phyloP scores from a whole-genome alignment of 2,888 invertebrate genomes.

The Platypus cylindrus region DNA sequence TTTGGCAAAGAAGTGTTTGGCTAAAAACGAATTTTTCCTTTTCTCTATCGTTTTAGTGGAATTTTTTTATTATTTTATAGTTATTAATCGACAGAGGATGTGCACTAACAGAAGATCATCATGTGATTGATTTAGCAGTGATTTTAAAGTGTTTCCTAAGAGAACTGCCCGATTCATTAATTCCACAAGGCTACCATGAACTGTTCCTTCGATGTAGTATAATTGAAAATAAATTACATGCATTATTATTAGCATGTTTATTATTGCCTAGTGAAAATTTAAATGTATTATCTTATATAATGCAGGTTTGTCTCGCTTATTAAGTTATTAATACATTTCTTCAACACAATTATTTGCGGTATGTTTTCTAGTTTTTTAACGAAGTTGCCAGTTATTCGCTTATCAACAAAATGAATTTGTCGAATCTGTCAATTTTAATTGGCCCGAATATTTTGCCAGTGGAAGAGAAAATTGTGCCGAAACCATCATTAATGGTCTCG shows the following conservation, averaged over 20 bases:
- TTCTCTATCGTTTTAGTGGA: too few species aligned
- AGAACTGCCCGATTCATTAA: constrained; percentile 72
- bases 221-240: constrained; percentile 44
- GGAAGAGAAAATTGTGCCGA: constrained; percentile 40
- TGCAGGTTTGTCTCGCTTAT: constrained; percentile 47
- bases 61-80: constrained; percentile 34
- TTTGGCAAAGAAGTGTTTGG: too few species aligned
- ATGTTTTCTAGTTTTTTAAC: constrained; percentile 46
- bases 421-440: constrained; percentile 74
- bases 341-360: not conserved
- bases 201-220: constrained; percentile 56
- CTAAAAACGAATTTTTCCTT: too few species aligned
- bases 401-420: constrained; percentile 70
- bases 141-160: constrained; percentile 76
- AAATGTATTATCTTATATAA: constrained; percentile 66
- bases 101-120: constrained; percentile 54
- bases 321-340: not conserved
- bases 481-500: constrained; percentile 37
- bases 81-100: constrained; percentile 58
- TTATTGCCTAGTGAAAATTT: constrained; percentile 66
- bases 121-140: constrained; percentile 75
- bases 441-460: constrained; percentile 79
- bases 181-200: constrained; percentile 62
- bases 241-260: constrained; percentile 53
- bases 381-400: constrained; percentile 55